Conservation (phyloP, 2,113 vertebrate genomes). For the Vanacampus margaritifer region DNA sequence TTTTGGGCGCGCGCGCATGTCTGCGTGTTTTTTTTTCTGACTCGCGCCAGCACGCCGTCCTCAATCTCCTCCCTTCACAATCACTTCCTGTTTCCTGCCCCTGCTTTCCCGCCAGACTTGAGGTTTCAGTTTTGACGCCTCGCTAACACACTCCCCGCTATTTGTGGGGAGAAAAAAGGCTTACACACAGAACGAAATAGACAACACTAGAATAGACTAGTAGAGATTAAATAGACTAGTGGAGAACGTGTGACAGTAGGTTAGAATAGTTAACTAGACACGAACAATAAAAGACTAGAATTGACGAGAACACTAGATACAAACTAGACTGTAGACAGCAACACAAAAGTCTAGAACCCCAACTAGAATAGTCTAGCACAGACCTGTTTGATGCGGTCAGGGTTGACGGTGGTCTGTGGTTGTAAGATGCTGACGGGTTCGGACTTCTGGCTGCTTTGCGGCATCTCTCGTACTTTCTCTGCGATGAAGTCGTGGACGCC, state of each 20-base stretch:
- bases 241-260: too few species aligned
- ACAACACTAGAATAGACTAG: background rate
- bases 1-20: background rate
- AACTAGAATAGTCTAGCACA: too few species aligned
- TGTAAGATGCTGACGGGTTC: conserved; percentile 89
- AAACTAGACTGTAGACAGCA: too few species aligned
- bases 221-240: too few species aligned
- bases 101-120: background rate
- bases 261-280: too few species aligned
- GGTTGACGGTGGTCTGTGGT: conserved; percentile 90
- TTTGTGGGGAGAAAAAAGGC: background rate
- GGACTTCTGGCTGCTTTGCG: conserved; percentile 86
- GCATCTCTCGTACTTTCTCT: conserved; percentile 91
- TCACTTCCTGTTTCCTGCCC: background rate
- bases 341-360: too few species aligned
- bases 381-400: conserved; percentile 91
- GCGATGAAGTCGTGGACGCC: conserved; percentile 91
- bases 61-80: background rate
- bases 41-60: conserved; percentile 6
- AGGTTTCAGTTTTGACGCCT: background rate
- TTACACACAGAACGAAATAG: background rate
- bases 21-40: conserved; percentile 15
- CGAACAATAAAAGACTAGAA: too few species aligned
- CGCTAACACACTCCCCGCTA: background rate
- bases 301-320: too few species aligned